These are phyloP conservation scores for Campoplex capitator DNA, from an alignment of 2,888 invertebrate species.

Conservation along the genomic window DNA sequence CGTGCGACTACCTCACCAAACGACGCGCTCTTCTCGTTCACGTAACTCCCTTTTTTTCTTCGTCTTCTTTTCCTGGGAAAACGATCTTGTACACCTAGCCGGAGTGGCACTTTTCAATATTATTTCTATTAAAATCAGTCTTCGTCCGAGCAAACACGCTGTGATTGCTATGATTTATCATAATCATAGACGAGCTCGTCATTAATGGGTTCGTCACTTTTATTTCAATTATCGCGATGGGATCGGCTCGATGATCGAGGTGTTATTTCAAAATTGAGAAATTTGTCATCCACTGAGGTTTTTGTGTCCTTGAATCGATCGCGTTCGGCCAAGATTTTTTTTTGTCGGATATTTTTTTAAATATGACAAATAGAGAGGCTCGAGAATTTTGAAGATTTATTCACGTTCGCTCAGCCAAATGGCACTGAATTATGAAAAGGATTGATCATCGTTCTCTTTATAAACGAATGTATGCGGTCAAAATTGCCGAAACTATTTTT, in stretches of 20 bases:
- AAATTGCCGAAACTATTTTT: background rate
- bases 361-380: background rate
- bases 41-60: slow-evolving; percentile 49
- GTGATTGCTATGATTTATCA: slow-evolving; percentile 10
- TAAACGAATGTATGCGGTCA: background rate
- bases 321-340: background rate
- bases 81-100: slow-evolving; percentile 42
- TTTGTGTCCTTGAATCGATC: slow-evolving; percentile 12
- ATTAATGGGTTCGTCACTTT: slow-evolving; percentile 24
- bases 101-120: background rate
- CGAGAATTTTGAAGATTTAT: background rate
- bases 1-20: slow-evolving; percentile 32
- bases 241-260: slow-evolving; percentile 5
- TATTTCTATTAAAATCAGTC: slow-evolving; percentile 33
- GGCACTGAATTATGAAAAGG: background rate
- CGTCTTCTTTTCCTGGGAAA: slow-evolving; percentile 36
- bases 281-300: background rate
- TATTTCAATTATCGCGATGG: slow-evolving; percentile 39
- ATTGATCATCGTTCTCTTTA: background rate
- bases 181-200: background rate
- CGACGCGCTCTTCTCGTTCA: slow-evolving; percentile 32
- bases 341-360: background rate
- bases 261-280: background rate
- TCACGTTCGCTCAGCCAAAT: background rate
- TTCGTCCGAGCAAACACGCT: slow-evolving; percentile 17